Evolutionary conservation across 2,113 vertebrate genomes (phyloP), one percentile per base, ranked within the genome.

Genomic region (Lophura nycthemera): DNA sequence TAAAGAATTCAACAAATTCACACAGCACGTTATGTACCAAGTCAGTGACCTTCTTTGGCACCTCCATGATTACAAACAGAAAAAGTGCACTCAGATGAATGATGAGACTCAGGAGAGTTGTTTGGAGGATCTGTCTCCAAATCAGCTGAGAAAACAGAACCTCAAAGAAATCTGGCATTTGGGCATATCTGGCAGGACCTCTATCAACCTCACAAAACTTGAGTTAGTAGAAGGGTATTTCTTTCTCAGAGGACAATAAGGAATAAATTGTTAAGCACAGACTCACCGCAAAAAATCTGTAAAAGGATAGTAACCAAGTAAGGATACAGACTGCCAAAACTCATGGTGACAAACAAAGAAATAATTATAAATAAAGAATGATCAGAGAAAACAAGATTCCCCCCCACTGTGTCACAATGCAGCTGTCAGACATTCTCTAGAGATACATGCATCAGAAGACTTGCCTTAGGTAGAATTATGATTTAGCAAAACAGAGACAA

Each of bases 401-500:
- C 61, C 52, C 59, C 63, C 52, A 66, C 54, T 61, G 52, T 88
- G 30, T 63, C 86, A 84, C 59, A 90, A 63, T 29, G 43, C 47
- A 67, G 50, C 45, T 81, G 54, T 54, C 61, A 60, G 27, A 65
- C 56, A 30, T 27, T 50, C 30, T 64, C 60, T 4, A 2, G 1
- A 12, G 65, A 71, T 1, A 3, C 20, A 17, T 34, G 79, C 67
- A 70, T 67, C 83, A 57, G 52, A 84, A 88, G 27, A 21, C 32
- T 45, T 63, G 32, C 36, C 73, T 81, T 84, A 20, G 50, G 16
- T 47, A 77, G 73, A 87, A 95, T 83, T n/a, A 73, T 0, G 5
- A 92, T 47, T 87, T 61, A 93, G 66, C 6, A 11, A 92, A 93
- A 96, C 95, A 80, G 80, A 97, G 95, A 95, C 91, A 76, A 43